Conservation (phyloP, 92 coral and sea anemone genomes). For the Palythoa grandis region DNA sequence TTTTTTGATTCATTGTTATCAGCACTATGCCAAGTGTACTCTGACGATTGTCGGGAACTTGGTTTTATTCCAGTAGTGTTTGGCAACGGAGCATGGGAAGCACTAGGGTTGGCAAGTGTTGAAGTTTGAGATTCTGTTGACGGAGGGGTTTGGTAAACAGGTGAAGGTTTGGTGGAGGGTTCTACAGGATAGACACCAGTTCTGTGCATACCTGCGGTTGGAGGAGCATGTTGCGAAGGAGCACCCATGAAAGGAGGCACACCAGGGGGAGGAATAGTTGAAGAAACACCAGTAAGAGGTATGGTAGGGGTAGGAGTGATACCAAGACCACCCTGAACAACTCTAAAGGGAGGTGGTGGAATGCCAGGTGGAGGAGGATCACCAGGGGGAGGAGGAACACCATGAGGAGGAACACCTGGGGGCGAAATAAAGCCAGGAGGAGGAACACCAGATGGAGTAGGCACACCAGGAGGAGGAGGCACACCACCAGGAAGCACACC, state of each 20-base stretch:
- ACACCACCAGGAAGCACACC: not conserved
- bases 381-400: slow-evolving; percentile 39
- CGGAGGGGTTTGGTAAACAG: not conserved
- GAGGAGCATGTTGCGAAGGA: not conserved
- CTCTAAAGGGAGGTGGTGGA: slow-evolving; percentile 39
- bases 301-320: slow-evolving; percentile 44
- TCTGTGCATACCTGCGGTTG: not conserved
- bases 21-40: slow-evolving; percentile 14
- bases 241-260: slow-evolving; percentile 29
- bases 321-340: slow-evolving; percentile 33
- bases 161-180: not conserved
- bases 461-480: not conserved
- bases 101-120: not conserved
- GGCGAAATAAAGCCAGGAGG: slow-evolving; percentile 58
- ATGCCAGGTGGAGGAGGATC: slow-evolving; percentile 37
- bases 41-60: not conserved
- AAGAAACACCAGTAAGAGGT: slow-evolving; percentile 19
- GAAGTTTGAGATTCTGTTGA: not conserved
- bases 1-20: not conserved
- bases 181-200: not conserved
- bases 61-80: slow-evolving; percentile 22
- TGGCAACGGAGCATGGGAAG: not conserved
- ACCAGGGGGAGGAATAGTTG: slow-evolving; percentile 50
- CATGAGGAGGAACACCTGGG: slow-evolving; percentile 49
- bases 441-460: slow-evolving; percentile 51